phyloP scores from a whole-genome alignment of 2,113 vertebrate genomes.

The Varanus salvator region DNA sequence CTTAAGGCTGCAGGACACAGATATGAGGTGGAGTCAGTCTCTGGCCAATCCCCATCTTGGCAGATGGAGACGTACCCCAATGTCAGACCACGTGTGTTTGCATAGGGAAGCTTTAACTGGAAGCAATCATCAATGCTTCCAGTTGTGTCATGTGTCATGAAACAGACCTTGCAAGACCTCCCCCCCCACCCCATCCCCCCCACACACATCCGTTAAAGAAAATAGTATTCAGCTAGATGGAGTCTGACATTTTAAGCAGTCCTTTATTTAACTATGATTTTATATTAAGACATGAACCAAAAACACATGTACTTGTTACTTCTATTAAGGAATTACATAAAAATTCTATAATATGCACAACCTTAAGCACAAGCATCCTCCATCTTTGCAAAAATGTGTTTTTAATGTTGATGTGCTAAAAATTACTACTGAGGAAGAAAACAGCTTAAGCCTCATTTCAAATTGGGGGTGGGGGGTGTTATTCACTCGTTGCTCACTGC shows the following conservation, averaged over 20 bases:
- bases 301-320: neutral
- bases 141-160: neutral
- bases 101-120: no score
- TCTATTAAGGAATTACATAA: neutral
- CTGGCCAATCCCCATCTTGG: no score
- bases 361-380: neutral
- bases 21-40: no score
- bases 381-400: neutral
- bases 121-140: neutral
- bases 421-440: neutral
- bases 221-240: neutral
- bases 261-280: neutral
- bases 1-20: no score
- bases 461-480: neutral
- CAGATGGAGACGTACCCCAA: no score
- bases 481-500: neutral
- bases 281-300: neutral
- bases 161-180: neutral
- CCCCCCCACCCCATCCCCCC: no score
- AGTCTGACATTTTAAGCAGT: neutral
- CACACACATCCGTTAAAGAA: neutral
- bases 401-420: neutral
- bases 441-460: neutral
- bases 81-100: no score
- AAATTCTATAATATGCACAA: neutral